Evolutionary conservation across 2,113 vertebrate species (phyloP).

Genomic region (Entomyzon cyanotis): DNA sequence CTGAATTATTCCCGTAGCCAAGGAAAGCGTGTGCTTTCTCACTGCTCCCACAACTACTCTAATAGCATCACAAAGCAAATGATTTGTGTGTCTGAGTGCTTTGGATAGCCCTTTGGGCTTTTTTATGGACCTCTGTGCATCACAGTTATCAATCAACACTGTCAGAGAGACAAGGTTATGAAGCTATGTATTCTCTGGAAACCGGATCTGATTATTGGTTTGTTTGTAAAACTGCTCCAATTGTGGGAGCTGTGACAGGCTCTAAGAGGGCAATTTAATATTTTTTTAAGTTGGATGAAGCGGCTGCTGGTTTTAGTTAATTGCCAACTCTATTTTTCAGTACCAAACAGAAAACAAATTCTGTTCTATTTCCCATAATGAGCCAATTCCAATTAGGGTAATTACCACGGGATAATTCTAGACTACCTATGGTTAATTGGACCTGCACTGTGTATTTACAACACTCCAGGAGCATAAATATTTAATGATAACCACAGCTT

Average conservation of each 20-base stretch:
- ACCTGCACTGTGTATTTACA: conserved; percentile 46
- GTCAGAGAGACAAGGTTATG: conserved; percentile 12
- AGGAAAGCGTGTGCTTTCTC: neutral
- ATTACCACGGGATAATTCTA: conserved; percentile 37
- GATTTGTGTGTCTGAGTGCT: neutral
- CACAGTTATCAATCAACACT: neutral
- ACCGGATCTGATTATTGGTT: neutral
- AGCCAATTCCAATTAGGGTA: conserved; percentile 38
- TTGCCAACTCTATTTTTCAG: conserved; percentile 32
- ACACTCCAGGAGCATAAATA: conserved; percentile 40
- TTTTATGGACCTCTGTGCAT: neutral
- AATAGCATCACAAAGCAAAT: neutral
- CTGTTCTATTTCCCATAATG: conserved; percentile 20
- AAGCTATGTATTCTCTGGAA: neutral
- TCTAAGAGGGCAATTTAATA: conserved; percentile 31
- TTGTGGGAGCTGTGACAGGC: conserved; percentile 28
- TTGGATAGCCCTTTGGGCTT: neutral
- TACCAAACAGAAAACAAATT: conserved; percentile 51
- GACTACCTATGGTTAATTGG: conserved; percentile 58
- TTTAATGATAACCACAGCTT: conserved; percentile 56
- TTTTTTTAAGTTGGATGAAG: conserved; percentile 38
- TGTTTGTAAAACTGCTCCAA: conserved; percentile 29
- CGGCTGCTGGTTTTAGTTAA: conserved; percentile 44
- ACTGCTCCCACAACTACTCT: neutral
- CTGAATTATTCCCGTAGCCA: neutral